Conservation (phyloP, 2,888 invertebrate species). For the Amiota mariae region DNA sequence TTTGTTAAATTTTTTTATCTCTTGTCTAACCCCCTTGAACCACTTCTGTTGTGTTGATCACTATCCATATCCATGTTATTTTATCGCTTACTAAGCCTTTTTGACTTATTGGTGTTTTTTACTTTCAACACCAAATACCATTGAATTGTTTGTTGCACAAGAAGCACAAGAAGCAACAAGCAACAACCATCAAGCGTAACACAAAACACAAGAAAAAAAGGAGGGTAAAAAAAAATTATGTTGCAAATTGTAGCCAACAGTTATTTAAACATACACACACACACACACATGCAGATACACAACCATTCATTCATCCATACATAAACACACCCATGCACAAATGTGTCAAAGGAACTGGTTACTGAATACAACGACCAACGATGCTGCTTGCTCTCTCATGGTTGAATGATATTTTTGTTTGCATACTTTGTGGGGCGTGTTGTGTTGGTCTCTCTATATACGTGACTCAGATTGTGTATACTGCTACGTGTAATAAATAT, state of each 20-base stretch:
- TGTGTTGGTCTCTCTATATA: not conserved
- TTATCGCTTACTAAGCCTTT: constrained; percentile 62
- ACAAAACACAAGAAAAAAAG: not conserved
- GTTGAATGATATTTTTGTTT: not conserved
- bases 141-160: not conserved
- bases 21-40: not conserved
- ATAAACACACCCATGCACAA: not conserved
- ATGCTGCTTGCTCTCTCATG: not conserved
- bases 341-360: not conserved
- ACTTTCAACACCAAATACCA: constrained; percentile 23
- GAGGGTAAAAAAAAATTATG: not conserved
- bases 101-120: constrained; percentile 59
- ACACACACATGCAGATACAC: not conserved
- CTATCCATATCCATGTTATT: constrained; percentile 33
- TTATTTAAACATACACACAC: constrained; percentile 21
- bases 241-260: constrained; percentile 21
- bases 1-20: not conserved
- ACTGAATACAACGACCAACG: not conserved
- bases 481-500: no score
- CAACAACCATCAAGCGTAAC: no score
- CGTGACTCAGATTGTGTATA: no score
- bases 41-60: constrained; percentile 45
- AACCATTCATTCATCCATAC: not conserved
- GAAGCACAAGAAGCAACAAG: no score
- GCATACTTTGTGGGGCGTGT: constrained; percentile 14